Conservation (phyloP, 2,113 vertebrate genomes). For the Saiga tatarica region DNA sequence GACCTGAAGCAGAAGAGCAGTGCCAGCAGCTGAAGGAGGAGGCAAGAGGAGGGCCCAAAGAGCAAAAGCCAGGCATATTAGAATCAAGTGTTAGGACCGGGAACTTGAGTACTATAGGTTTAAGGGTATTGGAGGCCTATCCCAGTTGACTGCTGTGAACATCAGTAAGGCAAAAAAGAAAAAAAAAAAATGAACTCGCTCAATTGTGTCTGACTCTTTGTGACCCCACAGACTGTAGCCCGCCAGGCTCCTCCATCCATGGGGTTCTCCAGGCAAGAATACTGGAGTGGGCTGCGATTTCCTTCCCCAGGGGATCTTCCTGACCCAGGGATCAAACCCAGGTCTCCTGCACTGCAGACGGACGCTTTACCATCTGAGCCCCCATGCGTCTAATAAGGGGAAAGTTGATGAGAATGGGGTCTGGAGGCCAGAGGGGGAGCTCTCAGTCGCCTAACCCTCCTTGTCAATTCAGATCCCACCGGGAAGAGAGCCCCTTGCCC, state of each 20-base stretch:
- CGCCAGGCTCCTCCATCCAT: not conserved
- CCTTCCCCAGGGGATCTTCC: not conserved
- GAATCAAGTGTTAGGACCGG: not conserved
- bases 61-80: not conserved
- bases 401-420: not conserved
- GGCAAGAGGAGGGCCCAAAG: not conserved
- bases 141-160: not conserved
- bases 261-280: not conserved
- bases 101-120: not conserved
- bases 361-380: accelerated
- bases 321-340: not conserved
- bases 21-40: not conserved
- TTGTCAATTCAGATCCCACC: not conserved
- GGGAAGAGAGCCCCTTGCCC: not conserved
- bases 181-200: not conserved
- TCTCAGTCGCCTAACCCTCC: not conserved
- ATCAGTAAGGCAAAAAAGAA: not conserved
- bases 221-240: not conserved
- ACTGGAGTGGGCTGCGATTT: not conserved
- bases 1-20: not conserved
- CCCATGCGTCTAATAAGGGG: not conserved
- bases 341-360: not conserved
- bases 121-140: not conserved
- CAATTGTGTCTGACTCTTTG: not conserved
- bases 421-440: not conserved